Percentiles rank a stretch among this genome's conserved stretches.
Conservation (phyloP, 2,113 vertebrate species). For the Lycaon pictus region DNA sequence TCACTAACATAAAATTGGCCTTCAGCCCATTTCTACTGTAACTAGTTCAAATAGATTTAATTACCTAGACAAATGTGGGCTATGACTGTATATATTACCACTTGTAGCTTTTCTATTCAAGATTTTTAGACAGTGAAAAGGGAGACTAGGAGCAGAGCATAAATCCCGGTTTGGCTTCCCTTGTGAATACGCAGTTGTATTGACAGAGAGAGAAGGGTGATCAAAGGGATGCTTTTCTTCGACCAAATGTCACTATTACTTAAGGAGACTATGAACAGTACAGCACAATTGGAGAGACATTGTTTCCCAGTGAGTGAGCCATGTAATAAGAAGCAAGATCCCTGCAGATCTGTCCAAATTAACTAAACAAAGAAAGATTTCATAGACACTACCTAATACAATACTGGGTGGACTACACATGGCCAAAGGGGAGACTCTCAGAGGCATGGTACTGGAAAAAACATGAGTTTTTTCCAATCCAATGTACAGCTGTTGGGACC, state of each 20-base stretch:
- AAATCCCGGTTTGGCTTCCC: background rate
- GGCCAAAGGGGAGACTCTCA: background rate
- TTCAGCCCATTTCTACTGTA: background rate
- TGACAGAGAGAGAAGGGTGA: conserved; percentile 13
- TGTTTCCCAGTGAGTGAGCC: conserved; percentile 28
- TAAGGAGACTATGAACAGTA: conserved; percentile 51
- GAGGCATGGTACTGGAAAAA: background rate
- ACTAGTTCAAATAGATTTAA: background rate
- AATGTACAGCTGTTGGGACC: background rate
- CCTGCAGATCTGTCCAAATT: conserved; percentile 55
- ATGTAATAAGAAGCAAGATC: conserved; percentile 43
- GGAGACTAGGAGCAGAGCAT: background rate
- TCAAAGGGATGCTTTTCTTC: background rate
- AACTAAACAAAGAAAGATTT: conserved; percentile 65
- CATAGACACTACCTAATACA: background rate
- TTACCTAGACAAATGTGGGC: background rate
- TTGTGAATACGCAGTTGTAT: background rate
- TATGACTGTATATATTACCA: background rate
- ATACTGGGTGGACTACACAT: background rate
- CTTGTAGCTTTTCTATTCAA: background rate
- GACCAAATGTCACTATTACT: conserved; percentile 47
- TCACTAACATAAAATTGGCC: background rate
- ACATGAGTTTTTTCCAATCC: conserved; percentile 5
- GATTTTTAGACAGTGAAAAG: background rate
- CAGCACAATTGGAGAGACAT: background rate